These are phyloP conservation scores for Leptosomus discolor DNA, from an alignment of 2,113 vertebrate species.

Conservation along the genomic window DNA sequence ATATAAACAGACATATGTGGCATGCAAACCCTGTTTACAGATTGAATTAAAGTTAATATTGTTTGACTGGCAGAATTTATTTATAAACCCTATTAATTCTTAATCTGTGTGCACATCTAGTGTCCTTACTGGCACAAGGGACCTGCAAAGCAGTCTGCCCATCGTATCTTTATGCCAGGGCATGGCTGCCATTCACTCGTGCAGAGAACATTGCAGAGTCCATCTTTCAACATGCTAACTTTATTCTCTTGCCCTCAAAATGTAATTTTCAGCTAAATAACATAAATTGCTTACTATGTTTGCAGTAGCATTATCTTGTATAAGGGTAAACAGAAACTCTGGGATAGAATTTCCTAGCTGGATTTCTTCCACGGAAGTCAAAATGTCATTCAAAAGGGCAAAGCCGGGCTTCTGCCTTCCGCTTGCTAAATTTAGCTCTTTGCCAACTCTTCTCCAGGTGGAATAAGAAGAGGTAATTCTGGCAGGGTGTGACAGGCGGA, in stretches of 20 bases:
- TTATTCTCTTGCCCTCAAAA: background rate
- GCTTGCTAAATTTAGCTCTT: background rate
- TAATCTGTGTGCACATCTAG: background rate
- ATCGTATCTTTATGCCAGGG: background rate
- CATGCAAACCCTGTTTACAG: background rate
- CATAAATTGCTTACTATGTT: background rate
- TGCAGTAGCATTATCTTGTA: background rate
- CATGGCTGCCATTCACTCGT: background rate
- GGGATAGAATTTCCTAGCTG: background rate
- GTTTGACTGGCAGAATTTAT: background rate
- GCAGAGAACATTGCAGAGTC: background rate
- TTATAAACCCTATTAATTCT: background rate
- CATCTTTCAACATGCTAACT: background rate
- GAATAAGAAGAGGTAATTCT: background rate
- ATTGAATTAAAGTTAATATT: background rate
- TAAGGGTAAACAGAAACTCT: background rate
- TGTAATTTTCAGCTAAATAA: background rate
- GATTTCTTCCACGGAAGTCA: background rate
- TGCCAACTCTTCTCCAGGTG: background rate
- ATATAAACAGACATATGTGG: background rate
- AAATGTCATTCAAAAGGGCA: background rate
- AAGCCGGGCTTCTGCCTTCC: background rate
- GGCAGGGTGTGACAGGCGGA: background rate
- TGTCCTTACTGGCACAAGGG: background rate
- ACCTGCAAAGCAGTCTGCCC: background rate